Base-by-base conservation (phyloP, 2,113 vertebrate species). In the Psilopsiagon aurifrons region DNA sequence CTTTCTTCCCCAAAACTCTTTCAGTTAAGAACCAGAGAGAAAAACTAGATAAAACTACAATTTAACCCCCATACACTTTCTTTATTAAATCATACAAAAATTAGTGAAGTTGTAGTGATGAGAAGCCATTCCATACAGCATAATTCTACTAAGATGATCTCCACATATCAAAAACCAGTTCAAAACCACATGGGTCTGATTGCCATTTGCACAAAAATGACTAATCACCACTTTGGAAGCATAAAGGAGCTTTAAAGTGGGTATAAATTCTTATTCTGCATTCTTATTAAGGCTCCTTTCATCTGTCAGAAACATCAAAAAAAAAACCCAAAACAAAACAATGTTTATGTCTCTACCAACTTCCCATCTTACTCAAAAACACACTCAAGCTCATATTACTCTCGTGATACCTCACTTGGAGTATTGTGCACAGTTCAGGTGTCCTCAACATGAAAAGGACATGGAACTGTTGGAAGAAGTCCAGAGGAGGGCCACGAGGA, bases 161-260 rank as follows among this genome's bases (percentile, higher is more conserved):
- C 19, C 43, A 64, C 37, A 71, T 39, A 75, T 81, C 29, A 90
- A 81, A 92, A 93, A 86, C 2, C 17, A 47, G 28, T 80, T 83
- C 6, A 16, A 90, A 96, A 79, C 84, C 78, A 59, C 82, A 86
- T 39, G 90, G 60, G 51, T 83, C 76, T 90, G 75, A 87, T 77
- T 94, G 83, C 35, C 79, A 75, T 88, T 96, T 88, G 60, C 83
- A 86, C 79, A 81, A 92, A 92, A 1, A 14, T 24, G 64, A 86
- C 71, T 88, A 86, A 94, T 92, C 3, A 1, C 51, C 64, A 78
- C 88, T 92, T 92, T 80, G 60, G 79, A 35, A 90, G 51, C 41
- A 77, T 75, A 93, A 94, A 95, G 43, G 18, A 86, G 35, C 64
- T 95, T 88, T 95, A 83, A 96, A 92, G 75, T 93, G 83, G 54